A percentile compares a stretch with the other conserved stretches of the same genome.
phyloP scores from a whole-genome alignment of 30 jellyfish, hydroid and myxozoan species.

The Hydra vulgaris region DNA sequence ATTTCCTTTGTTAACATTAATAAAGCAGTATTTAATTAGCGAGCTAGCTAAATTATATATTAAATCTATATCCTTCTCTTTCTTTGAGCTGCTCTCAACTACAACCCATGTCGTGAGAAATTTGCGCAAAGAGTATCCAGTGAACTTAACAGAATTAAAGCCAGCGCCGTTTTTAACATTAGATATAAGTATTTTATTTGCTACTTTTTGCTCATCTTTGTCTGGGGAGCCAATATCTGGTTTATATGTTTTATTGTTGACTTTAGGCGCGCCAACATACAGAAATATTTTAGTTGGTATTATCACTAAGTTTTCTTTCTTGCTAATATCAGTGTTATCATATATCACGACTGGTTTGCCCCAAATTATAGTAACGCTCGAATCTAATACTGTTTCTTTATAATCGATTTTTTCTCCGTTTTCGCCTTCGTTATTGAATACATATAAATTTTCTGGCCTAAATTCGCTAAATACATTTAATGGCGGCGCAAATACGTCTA shows the following conservation, averaged over 20 bases:
- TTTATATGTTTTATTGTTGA: not conserved
- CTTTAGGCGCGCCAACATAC: not conserved
- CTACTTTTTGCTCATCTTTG: not conserved
- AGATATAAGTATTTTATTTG: not conserved
- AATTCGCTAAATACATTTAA: not conserved
- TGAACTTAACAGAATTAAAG: not conserved
- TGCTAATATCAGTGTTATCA: not conserved
- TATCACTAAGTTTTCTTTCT: not conserved
- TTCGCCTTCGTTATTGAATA: not conserved
- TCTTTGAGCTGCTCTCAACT: not conserved
- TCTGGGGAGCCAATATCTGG: not conserved
- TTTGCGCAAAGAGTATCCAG: not conserved
- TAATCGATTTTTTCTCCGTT: not conserved
- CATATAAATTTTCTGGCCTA: not conserved
- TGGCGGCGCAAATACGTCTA: not conserved
- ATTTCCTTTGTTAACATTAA: not conserved
- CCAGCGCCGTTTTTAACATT: not conserved
- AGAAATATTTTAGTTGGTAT: not conserved
- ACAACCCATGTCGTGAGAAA: not conserved
- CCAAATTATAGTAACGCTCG: not conserved
- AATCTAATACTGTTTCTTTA: not conserved
- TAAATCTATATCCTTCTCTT: not conserved
- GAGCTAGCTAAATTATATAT: not conserved
- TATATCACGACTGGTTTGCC: not conserved
- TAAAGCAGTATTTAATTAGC: not conserved